Percentiles rank a stretch among this genome's conserved stretches.
Conservation (phyloP, 2,888 invertebrate genomes). For the Yponomeuta cagnagella region DNA sequence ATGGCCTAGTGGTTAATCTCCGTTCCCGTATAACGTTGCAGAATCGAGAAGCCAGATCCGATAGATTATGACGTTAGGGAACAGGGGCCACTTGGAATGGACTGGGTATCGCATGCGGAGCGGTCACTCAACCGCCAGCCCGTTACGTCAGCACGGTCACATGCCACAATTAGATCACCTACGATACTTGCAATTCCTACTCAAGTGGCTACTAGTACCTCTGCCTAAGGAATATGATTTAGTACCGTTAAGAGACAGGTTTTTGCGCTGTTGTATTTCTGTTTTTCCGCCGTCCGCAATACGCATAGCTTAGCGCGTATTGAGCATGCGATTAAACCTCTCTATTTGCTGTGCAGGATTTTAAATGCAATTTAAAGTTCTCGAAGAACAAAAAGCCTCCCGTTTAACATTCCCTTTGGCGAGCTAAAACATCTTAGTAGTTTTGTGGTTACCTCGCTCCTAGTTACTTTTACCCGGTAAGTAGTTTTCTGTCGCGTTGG, state of each 20-base stretch:
- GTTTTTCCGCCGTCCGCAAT: constrained; percentile 5
- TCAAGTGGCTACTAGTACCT: constrained; percentile 38
- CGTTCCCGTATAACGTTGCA: constrained; percentile 35
- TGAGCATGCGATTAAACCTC: constrained; percentile 26
- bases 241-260: constrained; percentile 57
- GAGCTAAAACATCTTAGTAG: constrained; percentile 51
- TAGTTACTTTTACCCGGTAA: constrained; percentile 48
- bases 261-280: constrained; percentile 34
- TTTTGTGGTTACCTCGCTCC: constrained; percentile 51
- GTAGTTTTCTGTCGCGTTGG: constrained; percentile 28
- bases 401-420: constrained; percentile 65
- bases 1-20: constrained; percentile 36
- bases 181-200: constrained; percentile 55
- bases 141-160: constrained; percentile 62
- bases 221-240: constrained; percentile 47
- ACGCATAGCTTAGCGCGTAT: background rate
- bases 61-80: constrained; percentile 22
- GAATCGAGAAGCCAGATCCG: constrained; percentile 43
- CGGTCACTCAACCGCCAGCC: constrained; percentile 69
- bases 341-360: constrained; percentile 51
- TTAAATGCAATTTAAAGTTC: constrained; percentile 72
- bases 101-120: constrained; percentile 52
- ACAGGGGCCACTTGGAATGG: constrained; percentile 27
- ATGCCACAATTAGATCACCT: constrained; percentile 70
- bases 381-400: constrained; percentile 45